phyloP scores from a whole-genome alignment of 2,888 invertebrate genomes.

The Orchestes rusci region DNA sequence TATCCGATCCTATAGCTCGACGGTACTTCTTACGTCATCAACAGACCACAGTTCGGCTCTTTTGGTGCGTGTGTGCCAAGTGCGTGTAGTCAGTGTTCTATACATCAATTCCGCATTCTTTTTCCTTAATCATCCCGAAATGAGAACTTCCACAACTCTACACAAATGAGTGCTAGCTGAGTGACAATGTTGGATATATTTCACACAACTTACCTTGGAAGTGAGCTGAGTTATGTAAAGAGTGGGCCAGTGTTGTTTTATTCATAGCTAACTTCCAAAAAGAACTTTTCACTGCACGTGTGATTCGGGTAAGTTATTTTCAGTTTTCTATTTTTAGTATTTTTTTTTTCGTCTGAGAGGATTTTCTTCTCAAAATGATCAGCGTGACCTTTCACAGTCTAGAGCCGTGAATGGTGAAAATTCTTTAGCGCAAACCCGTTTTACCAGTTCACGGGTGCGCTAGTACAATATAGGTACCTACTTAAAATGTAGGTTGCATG shows the following conservation, averaged over 20 bases:
- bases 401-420: too few relatives aligned
- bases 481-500: too few relatives aligned
- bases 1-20: constrained; percentile 39
- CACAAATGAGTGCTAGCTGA: constrained; percentile 7
- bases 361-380: too few relatives aligned
- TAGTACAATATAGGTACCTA: too few relatives aligned
- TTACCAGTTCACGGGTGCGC: too few relatives aligned
- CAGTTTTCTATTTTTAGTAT: constrained; percentile 20
- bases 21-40: constrained; percentile 31
- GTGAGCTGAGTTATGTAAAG: constrained; percentile 20
- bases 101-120: constrained; percentile 1
- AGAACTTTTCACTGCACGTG: constrained; percentile 22
- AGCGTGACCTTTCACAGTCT: too few relatives aligned
- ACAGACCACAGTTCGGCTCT: constrained; percentile 23
- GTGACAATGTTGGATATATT: constrained; percentile 17
- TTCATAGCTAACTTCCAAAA: constrained; percentile 19
- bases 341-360: constrained; percentile 9
- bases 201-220: constrained; percentile 9
- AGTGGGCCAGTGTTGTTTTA: constrained; percentile 13
- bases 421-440: too few relatives aligned
- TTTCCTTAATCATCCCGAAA: constrained; percentile 10
- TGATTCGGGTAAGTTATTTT: constrained; percentile 22
- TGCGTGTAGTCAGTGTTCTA: constrained; percentile 15
- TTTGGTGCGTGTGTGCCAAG: constrained; percentile 21
- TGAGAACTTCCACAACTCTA: constrained; percentile 7